These are phyloP conservation scores for Accipiter cooperii DNA, from an alignment of 2,113 vertebrate species.

Conservation along the genomic window DNA sequence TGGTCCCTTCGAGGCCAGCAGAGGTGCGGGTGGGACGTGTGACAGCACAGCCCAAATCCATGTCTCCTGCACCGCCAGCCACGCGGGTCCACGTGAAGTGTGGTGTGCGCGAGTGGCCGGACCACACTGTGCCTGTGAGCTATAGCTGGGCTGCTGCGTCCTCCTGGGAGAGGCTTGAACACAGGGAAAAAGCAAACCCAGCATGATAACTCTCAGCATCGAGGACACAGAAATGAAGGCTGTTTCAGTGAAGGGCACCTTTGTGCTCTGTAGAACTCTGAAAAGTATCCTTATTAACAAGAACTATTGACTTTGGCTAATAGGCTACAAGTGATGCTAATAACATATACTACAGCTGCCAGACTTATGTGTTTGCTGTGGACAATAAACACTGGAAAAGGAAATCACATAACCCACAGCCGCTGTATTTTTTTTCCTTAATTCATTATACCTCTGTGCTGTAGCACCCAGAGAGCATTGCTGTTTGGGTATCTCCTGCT, in stretches of 20 bases:
- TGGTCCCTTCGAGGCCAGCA: neutral
- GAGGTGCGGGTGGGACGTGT: accelerated
- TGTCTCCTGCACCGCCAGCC: neutral
- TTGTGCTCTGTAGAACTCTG: neutral
- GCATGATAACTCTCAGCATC: neutral
- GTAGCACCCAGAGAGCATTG: neutral
- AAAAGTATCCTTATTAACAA: neutral
- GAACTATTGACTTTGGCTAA: neutral
- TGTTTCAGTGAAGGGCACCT: neutral
- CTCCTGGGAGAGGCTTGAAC: neutral
- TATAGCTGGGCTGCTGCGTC: neutral
- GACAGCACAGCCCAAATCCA: neutral
- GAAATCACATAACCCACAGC: neutral
- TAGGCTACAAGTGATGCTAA: neutral
- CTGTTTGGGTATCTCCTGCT: neutral
- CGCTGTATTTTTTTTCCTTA: neutral
- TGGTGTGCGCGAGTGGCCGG: accelerated
- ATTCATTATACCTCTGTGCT: neutral
- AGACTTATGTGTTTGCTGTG: neutral
- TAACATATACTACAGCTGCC: neutral
- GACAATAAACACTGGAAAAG: neutral
- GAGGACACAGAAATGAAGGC: neutral
- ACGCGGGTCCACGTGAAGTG: accelerated
- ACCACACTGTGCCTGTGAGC: accelerated
- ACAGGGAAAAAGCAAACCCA: neutral